Conservation (phyloP, 1,140 invertebrate species). For the Bombyx mandarina region DNA sequence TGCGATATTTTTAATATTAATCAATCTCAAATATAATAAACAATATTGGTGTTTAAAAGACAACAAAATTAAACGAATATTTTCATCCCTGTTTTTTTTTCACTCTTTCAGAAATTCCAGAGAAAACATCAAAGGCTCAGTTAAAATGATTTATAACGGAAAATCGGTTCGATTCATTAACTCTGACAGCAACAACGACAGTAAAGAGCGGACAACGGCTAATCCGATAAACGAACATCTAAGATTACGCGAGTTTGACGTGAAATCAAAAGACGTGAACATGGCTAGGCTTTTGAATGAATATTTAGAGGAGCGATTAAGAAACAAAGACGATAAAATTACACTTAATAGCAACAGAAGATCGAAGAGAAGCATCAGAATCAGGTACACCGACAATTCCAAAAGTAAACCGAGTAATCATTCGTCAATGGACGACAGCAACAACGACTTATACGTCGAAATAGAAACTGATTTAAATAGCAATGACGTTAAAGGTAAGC, state of each 20-base stretch:
- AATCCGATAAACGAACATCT: no score
- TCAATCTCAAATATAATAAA: background rate
- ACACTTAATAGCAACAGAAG: slow-evolving; percentile 18
- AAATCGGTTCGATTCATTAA: slow-evolving; percentile 29
- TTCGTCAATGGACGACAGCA: slow-evolving; percentile 17
- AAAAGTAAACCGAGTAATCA: slow-evolving; percentile 14
- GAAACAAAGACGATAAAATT: slow-evolving; percentile 13
- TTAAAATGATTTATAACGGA: slow-evolving; percentile 45
- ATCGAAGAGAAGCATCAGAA: slow-evolving; percentile 38
- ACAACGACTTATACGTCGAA: slow-evolving; percentile 56
- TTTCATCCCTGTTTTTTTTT: slow-evolving; percentile 6
- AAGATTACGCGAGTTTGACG: no score
- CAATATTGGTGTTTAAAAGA: no score
- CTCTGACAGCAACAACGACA: slow-evolving; percentile 1
- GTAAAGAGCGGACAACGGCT: no score
- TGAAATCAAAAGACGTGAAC: no score
- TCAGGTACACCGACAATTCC: slow-evolving; percentile 25
- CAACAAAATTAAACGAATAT: background rate
- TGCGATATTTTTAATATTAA: no score
- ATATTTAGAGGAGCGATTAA: slow-evolving; percentile 20
- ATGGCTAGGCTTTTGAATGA: slow-evolving; percentile 18
- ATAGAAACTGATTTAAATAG: slow-evolving; percentile 60
- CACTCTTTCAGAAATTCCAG: slow-evolving; percentile 23
- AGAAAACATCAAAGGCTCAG: slow-evolving; percentile 30
- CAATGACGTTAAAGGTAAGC: slow-evolving; percentile 44